Conservation (phyloP, 1,140 invertebrate genomes). For the Heliconius congener region DNA sequence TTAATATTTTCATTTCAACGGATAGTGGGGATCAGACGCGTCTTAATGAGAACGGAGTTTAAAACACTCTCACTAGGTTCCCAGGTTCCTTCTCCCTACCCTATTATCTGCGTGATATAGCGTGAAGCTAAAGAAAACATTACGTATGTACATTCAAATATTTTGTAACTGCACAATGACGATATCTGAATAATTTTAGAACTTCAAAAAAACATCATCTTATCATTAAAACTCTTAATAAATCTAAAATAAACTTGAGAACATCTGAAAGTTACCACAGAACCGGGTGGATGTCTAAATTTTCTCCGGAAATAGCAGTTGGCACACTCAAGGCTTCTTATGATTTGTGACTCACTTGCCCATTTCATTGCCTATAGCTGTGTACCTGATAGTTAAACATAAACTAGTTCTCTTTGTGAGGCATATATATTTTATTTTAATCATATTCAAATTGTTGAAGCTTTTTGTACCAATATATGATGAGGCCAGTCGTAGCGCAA, state of each 20-base stretch:
- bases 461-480: no score
- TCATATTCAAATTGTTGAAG: no score
- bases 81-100: no score
- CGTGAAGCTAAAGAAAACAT: neutral
- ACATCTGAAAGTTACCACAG: neutral
- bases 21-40: no score
- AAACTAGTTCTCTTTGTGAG: neutral
- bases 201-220: neutral
- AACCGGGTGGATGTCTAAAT: slow-evolving; percentile 25
- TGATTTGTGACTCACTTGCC: slow-evolving; percentile 40
- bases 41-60: no score
- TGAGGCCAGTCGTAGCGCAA: no score
- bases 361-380: neutral
- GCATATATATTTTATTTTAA: no score
- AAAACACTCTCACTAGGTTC: no score
- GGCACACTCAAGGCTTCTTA: slow-evolving; percentile 43
- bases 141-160: neutral
- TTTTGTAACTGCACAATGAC: neutral
- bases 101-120: no score
- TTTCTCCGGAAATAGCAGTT: slow-evolving; percentile 52
- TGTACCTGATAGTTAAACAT: neutral
- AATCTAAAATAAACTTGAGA: neutral
- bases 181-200: neutral
- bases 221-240: neutral
- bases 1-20: no score